Evolutionary conservation across 1,140 invertebrate genomes (phyloP).

Genomic region (Pogonomyrmex californicus): DNA sequence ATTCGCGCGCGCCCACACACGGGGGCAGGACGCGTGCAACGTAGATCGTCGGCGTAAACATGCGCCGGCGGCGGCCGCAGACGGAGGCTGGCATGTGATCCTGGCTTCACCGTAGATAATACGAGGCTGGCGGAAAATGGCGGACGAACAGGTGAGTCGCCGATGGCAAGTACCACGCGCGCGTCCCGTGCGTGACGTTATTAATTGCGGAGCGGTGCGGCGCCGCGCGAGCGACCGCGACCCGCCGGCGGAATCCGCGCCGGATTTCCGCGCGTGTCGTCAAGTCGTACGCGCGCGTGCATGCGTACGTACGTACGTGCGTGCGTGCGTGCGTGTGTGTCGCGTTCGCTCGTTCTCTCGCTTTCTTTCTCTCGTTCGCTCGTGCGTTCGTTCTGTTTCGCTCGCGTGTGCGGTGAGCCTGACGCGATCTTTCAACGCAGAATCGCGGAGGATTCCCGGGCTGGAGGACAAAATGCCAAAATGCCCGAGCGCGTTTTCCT

Average conservation of each 20-base stretch:
- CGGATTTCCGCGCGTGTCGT: conserved; percentile 49
- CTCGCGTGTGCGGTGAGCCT: not conserved
- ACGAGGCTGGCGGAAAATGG: conserved; percentile 85
- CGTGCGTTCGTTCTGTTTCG: conserved; percentile 8
- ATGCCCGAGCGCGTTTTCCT: not conserved
- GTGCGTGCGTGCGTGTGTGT: conserved; percentile 47
- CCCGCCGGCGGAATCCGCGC: conserved; percentile 47
- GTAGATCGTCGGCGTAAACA: conserved; percentile 56
- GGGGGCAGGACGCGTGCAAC: not conserved
- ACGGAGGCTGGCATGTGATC: conserved; percentile 73
- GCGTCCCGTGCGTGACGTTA: conserved; percentile 55
- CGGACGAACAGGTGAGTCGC: conserved; percentile 89
- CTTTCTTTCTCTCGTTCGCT: not conserved
- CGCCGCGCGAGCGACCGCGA: conserved; percentile 25
- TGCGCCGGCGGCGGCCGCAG: conserved; percentile 54
- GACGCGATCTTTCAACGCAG: too few species aligned
- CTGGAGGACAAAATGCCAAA: too few species aligned
- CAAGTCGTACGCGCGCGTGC: conserved; percentile 19
- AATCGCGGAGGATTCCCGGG: too few species aligned
- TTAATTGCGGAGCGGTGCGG: conserved; percentile 51
- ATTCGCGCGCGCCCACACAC: not conserved
- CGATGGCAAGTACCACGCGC: conserved; percentile 81
- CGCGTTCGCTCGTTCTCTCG: conserved; percentile 8
- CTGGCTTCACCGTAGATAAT: conserved; percentile 77
- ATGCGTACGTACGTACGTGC: conserved; percentile 31